Evolutionary conservation across 2,888 invertebrate genomes (phyloP).

Genomic region (Lochmaea capreae): DNA sequence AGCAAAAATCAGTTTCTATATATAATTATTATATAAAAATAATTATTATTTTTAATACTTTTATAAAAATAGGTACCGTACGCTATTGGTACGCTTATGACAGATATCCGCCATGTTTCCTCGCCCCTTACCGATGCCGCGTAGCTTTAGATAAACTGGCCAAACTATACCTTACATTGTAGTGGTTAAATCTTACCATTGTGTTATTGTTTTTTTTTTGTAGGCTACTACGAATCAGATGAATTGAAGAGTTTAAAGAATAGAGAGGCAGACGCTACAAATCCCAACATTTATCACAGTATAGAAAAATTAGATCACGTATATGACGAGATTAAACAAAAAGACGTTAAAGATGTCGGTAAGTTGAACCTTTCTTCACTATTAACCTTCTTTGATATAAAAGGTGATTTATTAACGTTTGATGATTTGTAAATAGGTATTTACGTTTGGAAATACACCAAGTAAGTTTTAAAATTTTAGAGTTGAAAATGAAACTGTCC

Average conservation of each 20-base stretch:
- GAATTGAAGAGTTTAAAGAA: conserved; percentile 82
- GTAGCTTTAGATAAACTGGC: too few relatives aligned
- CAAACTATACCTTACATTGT: too few relatives aligned
- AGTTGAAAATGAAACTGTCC: not conserved
- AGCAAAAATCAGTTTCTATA: too few relatives aligned
- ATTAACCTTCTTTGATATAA: not conserved
- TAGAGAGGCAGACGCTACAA: conserved; percentile 85
- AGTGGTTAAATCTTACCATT: too few relatives aligned
- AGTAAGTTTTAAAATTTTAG: conserved; percentile 19
- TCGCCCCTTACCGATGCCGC: too few relatives aligned
- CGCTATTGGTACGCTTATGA: too few relatives aligned
- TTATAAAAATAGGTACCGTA: too few relatives aligned
- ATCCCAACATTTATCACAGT: conserved; percentile 88
- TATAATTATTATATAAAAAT: too few relatives aligned
- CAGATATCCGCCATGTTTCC: too few relatives aligned
- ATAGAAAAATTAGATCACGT: conserved; percentile 86
- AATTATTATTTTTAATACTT: too few relatives aligned
- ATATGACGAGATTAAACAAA: conserved; percentile 90
- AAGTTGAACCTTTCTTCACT: conserved; percentile 50
- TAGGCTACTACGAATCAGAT: conserved; percentile 70
- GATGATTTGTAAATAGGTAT: conserved; percentile 17
- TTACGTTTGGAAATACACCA: conserved; percentile 30
- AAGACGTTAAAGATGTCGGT: conserved; percentile 77
- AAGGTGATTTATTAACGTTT: not conserved
- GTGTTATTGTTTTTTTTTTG: conserved; percentile 56